Base-by-base conservation (phyloP, 2,888 invertebrate genomes). In the Drymonia ruficornis region DNA sequence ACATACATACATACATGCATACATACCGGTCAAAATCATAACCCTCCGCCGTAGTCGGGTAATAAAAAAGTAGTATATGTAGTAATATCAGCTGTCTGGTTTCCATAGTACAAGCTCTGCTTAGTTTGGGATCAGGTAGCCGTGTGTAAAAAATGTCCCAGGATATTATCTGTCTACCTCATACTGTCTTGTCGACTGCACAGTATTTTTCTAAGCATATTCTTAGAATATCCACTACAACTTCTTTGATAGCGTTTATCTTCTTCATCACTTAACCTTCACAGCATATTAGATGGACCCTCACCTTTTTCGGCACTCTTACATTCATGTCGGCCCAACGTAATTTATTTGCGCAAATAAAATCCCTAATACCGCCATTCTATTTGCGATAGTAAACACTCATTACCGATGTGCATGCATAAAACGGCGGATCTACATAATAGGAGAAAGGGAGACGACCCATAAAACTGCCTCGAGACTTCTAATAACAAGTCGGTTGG, bases 381-480 rank as follows among this genome's bases (percentile, higher is more conserved):
- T 58, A 64, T 66, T 58, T 57, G 49, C 42, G 36, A 61, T 61
- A 59, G 61, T 42, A 44, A 55, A 28, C n/a, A 15, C 59, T 69
- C 64, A 69, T 68, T 69, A 69, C 70, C 56, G 1, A 68, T 68
- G 70, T 69, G 64, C 70, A 68, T 68, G 61, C 55, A 61, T 69
- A 64, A 66, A 29, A 52, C 13, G 45, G 46, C 2, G 52, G 47
- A 64, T 66, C 55, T 62, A 52, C 69, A 59, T 60, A 69, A 61
- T 50, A 12, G 13, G 19, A 45, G 45, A 43, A 19, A 45, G 42
- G 38, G 28, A 50, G 46, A 53, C 42, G 36, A 48, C 40, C 44
- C 40, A 63, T 52, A 59, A 55, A 61, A 52, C 11, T 31, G 47
- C 59, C 45, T 58, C 19, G 12, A 19, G 19, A 13, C 19, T 43